Conservation (phyloP, 2,113 vertebrate species). For the Bubo bubo region DNA sequence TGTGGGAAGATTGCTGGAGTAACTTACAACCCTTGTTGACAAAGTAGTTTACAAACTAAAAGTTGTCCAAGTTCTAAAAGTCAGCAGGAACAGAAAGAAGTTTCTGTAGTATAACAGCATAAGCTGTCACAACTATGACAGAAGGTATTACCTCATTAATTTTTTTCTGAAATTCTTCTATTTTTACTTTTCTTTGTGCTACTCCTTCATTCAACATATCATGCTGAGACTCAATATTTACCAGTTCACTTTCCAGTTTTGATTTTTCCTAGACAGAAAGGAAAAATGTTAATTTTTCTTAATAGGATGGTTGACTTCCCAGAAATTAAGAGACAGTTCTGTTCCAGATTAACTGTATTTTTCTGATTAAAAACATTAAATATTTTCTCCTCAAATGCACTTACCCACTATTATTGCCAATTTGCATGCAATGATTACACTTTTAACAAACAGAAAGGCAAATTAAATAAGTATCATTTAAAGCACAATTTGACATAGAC, state of each 20-base stretch:
- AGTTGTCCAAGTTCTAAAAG: neutral
- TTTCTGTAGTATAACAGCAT: neutral
- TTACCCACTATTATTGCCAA: neutral
- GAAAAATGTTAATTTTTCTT: neutral
- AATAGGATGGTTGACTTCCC: neutral
- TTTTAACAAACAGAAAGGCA: neutral
- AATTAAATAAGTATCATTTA: neutral
- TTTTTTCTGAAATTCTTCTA: conserved; percentile 72
- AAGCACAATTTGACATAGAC: neutral
- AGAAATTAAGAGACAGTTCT: neutral
- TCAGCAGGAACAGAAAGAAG: neutral
- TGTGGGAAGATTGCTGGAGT: neutral
- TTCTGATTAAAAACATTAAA: neutral
- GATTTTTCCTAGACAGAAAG: conserved; percentile 85
- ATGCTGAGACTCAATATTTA: conserved; percentile 82
- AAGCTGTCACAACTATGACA: neutral
- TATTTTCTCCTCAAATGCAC: neutral
- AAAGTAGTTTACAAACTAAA: neutral
- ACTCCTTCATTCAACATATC: conserved; percentile 78
- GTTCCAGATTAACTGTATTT: neutral
- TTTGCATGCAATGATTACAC: neutral
- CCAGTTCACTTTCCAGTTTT: conserved; percentile 84
- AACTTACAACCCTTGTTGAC: neutral
- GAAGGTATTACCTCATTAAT: conserved; percentile 81
- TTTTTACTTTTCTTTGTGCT: conserved; percentile 71